Base-by-base conservation (phyloP, 2,888 invertebrate species). In the Polyommatus iphigenia region DNA sequence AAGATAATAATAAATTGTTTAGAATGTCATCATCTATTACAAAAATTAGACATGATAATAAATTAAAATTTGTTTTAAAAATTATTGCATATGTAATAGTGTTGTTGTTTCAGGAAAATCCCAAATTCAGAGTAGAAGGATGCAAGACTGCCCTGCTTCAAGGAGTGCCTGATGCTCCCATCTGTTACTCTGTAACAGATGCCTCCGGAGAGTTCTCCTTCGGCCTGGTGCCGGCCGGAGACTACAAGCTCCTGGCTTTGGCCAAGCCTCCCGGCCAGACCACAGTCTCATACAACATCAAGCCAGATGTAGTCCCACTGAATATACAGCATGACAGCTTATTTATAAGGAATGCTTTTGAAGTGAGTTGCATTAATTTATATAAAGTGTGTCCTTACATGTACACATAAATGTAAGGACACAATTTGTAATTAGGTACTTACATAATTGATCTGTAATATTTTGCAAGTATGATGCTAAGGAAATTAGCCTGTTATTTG, bases 171-270 rank as follows among this genome's bases (percentile, higher is more conserved):
- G 94, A 94, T 72, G 90, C 95, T 29, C 95, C 96, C 0, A 92
- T 98, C 77, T 99, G 99, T 85, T 96, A 97, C 85, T 95, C 96
- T 0, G 91, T 92, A 13, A 97, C 98, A 0, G 95, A 97, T 82
- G 91, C 94, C 78, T 93, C 94, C 72, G 99, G 99, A 15, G 95
- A 95, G 84, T 99, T 98, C 87, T 89, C 88, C 4, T 99, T 99
- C 84, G 96, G 96, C 1, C 95, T 97, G 76, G 95, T 99, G 1
- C 96, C 98, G 0, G 96, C 97, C 18, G 99, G 98, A 5, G 95
- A 96, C 79, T 99, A 99, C 87, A 94, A 94, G 76, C 88, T 99
- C 24, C 88, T 96, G 59, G 97, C 90, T 89, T 95, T 87, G 92
- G 92, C 85, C 82, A 95, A 87, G 93, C 95, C 85, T 0, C 93